Percentiles rank a stretch among this genome's conserved stretches.
Conservation (phyloP, 2,797 vertebrate species). For the Gorsachius magnificus region DNA sequence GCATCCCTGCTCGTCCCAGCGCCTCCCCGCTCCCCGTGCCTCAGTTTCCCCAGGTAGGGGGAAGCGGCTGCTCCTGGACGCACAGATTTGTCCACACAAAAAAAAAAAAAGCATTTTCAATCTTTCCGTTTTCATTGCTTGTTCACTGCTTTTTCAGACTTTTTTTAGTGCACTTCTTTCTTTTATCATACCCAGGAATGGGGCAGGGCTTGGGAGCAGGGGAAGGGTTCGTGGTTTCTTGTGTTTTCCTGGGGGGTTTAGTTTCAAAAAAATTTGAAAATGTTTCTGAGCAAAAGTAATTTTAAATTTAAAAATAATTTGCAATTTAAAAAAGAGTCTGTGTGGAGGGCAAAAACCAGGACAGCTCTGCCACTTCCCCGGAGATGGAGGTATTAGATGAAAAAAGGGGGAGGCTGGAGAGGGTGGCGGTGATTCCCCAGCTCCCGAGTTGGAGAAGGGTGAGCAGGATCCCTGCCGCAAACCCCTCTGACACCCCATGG, state of each 20-base stretch:
- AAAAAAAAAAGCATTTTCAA: background rate
- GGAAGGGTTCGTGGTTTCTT: background rate
- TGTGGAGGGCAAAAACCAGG: background rate
- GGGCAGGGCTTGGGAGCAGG: background rate
- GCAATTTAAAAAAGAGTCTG: background rate
- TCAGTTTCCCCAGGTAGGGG: background rate
- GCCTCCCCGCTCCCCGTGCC: background rate
- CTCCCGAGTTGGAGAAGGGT: background rate
- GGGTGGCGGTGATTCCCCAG: background rate
- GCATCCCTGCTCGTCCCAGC: fast-evolving
- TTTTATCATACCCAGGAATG: no score
- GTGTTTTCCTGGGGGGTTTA: background rate
- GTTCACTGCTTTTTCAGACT: background rate
- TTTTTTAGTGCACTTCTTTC: background rate
- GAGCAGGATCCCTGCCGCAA: background rate
- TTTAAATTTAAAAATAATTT: background rate
- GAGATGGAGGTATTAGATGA: background rate
- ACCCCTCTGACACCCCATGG: fast-evolving
- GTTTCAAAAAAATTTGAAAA: background rate
- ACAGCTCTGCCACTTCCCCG: background rate
- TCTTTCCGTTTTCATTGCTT: background rate
- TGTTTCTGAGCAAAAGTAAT: fast-evolving
- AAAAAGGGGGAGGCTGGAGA: background rate
- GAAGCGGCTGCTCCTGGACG: no score
- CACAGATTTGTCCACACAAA: fast-evolving